A percentile compares a stretch with the other conserved stretches of the same genome.
Conservation (phyloP, 2,113 vertebrate genomes). For the Micromys minutus region DNA sequence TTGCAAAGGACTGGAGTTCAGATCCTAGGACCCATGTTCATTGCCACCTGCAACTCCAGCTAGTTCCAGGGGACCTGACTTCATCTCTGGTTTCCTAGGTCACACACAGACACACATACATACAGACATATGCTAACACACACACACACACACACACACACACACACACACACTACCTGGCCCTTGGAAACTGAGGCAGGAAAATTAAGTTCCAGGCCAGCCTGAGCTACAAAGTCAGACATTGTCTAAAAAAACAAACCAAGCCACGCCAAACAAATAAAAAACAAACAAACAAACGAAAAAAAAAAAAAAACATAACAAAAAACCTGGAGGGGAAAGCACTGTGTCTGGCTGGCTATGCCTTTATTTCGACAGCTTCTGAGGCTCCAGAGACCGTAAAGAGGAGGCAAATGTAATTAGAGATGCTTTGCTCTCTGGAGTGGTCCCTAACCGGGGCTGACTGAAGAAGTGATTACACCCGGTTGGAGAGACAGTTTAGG, state of each 20-base stretch:
- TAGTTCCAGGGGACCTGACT: background rate
- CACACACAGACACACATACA: background rate
- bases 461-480: constrained; percentile 2
- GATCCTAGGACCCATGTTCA: background rate
- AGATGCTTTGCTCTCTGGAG: background rate
- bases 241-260: background rate
- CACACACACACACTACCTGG: background rate
- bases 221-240: background rate
- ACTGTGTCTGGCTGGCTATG: rapidly evolving
- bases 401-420: constrained; percentile 49
- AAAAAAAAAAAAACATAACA: background rate
- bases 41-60: background rate
- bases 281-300: background rate
- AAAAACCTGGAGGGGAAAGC: background rate
- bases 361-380: background rate
- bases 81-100: background rate
- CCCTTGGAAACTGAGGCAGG: background rate
- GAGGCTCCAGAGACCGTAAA: background rate
- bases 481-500: background rate
- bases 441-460: background rate
- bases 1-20: too few species aligned
- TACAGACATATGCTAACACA: background rate
- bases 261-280: background rate
- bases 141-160: background rate
- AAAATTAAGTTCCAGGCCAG: background rate